Evolutionary conservation across 2,113 vertebrate genomes (phyloP).

Genomic region (Psittacus erithacus): DNA sequence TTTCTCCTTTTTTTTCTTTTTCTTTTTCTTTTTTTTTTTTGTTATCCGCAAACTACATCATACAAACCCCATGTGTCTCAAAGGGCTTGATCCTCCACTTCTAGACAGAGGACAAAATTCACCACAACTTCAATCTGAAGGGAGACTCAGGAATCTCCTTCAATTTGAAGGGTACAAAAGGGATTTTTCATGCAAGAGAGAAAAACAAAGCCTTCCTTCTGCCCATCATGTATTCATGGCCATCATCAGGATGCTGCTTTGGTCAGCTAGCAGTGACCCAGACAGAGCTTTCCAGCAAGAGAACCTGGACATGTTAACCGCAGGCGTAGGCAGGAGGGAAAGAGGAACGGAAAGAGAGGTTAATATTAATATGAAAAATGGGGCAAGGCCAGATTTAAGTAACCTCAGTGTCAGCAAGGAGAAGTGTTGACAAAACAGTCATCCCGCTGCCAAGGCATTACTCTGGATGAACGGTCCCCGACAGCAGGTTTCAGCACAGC

Average conservation of each 20-base stretch:
- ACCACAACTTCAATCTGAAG: not conserved
- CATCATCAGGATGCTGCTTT: not conserved
- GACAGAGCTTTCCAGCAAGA: not conserved
- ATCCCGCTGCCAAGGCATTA: not conserved
- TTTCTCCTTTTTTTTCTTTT: fast-evolving
- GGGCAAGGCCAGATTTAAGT: not conserved
- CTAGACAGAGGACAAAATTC: not conserved
- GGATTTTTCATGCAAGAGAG: not conserved
- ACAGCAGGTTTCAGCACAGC: not conserved
- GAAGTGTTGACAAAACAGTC: not conserved
- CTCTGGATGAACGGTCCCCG: not conserved
- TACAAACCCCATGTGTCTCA: not conserved
- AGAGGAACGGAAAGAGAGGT: not conserved
- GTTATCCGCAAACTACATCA: not conserved
- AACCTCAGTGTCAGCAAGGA: not conserved
- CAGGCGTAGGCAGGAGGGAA: not conserved
- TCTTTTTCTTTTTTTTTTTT: not conserved
- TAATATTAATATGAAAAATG: not conserved
- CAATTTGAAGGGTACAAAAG: not conserved
- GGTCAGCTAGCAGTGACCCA: not conserved
- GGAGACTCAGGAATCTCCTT: not conserved
- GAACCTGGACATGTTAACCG: not conserved
- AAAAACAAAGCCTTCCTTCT: not conserved
- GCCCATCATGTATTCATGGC: not conserved
- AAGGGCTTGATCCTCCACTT: not conserved